phyloP scores from a whole-genome alignment of 2,888 invertebrate genomes.

The Drosophila siamana region DNA sequence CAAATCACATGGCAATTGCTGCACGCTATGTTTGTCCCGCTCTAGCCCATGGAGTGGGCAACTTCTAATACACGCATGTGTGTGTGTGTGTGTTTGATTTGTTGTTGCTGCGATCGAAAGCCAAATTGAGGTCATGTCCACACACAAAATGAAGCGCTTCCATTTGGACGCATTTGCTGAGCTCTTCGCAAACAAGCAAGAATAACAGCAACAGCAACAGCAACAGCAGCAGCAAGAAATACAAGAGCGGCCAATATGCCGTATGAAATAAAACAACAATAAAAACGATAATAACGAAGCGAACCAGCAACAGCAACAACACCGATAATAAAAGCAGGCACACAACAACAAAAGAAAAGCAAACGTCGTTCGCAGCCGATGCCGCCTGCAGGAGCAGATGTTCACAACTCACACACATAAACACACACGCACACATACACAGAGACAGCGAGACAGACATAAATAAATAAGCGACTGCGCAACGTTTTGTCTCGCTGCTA shows the following conservation, averaged over 20 bases:
- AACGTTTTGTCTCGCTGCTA: slow-evolving; percentile 65
- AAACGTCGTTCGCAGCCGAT: slow-evolving; percentile 64
- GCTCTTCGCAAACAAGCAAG: slow-evolving; percentile 36
- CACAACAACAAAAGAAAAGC: slow-evolving; percentile 61
- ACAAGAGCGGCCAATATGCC: slow-evolving; percentile 54
- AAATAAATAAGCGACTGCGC: slow-evolving; percentile 78
- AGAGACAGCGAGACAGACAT: slow-evolving; percentile 65
- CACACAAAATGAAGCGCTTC: slow-evolving; percentile 50
- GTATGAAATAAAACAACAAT: slow-evolving; percentile 76
- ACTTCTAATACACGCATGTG: too few species aligned
- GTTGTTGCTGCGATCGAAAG: slow-evolving; percentile 19
- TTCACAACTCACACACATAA: slow-evolving; percentile 81
- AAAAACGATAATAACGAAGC: slow-evolving; percentile 78
- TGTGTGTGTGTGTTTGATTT: background rate
- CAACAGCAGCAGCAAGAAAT: slow-evolving; percentile 34
- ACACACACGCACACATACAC: slow-evolving; percentile 20
- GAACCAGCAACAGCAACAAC: slow-evolving; percentile 69
- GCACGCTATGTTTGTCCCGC: slow-evolving; percentile 4
- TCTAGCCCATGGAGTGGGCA: slow-evolving; percentile 1
- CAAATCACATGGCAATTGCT: background rate
- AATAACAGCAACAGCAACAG: slow-evolving; percentile 7
- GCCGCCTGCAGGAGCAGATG: slow-evolving; percentile 83
- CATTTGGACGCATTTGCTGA: slow-evolving; percentile 60
- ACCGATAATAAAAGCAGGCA: slow-evolving; percentile 66
- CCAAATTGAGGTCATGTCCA: slow-evolving; percentile 63